phyloP scores from a whole-genome alignment of 2,797 vertebrate genomes.

The Fistularia commersonii region DNA sequence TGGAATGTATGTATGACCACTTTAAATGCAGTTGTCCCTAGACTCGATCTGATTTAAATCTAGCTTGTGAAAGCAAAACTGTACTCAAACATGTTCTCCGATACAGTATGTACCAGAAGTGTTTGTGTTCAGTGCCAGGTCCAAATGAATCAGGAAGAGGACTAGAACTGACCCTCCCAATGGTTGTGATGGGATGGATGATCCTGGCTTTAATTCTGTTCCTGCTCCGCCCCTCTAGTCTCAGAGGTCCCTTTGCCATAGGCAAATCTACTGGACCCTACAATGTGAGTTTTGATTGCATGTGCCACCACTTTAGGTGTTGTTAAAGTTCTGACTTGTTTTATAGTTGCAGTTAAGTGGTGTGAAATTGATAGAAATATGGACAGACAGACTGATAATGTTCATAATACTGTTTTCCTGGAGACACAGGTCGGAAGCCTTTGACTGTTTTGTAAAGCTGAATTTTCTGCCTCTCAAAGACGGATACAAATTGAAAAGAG shows the following conservation, averaged over 20 bases:
- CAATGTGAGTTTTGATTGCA: slow-evolving; percentile 76
- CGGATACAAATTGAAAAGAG: too few species aligned
- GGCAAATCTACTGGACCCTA: slow-evolving; percentile 82
- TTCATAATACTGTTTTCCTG: too few species aligned
- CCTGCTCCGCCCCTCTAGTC: slow-evolving; percentile 86
- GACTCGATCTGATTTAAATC: too few species aligned
- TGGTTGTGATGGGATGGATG: slow-evolving; percentile 93
- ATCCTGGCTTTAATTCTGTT: slow-evolving; percentile 88
- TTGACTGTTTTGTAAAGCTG: too few species aligned
- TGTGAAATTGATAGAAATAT: too few species aligned
- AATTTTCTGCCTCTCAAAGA: too few species aligned
- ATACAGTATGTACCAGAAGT: not conserved
- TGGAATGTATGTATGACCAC: slow-evolving; percentile 69
- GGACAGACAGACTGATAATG: too few species aligned
- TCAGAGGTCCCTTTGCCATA: slow-evolving; percentile 77
- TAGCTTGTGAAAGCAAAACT: too few species aligned
- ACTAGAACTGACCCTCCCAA: slow-evolving; percentile 81
- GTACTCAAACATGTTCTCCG: too few species aligned
- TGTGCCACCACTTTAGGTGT: not conserved
- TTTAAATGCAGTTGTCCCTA: not conserved
- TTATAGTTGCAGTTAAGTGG: not conserved
- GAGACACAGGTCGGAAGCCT: too few species aligned
- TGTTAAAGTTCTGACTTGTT: not conserved
- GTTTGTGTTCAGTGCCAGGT: slow-evolving; percentile 83
- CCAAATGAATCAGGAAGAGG: slow-evolving; percentile 73